Percentiles rank a stretch among this genome's conserved stretches.
phyloP scores from a whole-genome alignment of 2,797 vertebrate genomes.

The Botia kubotai region DNA sequence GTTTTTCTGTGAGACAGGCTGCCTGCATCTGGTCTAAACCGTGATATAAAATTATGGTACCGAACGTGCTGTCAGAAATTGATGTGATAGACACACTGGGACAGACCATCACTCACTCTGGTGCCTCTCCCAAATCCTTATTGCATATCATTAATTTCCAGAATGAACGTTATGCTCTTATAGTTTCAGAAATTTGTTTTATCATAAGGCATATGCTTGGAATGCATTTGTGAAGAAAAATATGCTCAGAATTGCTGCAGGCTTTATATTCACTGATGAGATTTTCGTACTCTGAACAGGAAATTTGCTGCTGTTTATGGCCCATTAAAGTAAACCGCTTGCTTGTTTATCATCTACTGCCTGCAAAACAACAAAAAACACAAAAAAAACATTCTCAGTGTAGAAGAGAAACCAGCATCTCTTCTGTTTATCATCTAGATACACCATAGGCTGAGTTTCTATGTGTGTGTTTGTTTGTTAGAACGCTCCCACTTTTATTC shows the following conservation, averaged over 20 bases:
- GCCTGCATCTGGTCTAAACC: background rate
- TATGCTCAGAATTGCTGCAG: constrained; percentile 6
- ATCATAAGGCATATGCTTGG: constrained; percentile 17
- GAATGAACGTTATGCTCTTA: background rate
- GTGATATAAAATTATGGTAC: background rate
- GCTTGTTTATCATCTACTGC: constrained; percentile 15
- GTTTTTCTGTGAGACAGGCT: background rate
- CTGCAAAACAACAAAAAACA: constrained; percentile 36
- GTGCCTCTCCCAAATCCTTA: background rate
- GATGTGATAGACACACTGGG: constrained; percentile 4
- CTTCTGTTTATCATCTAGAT: constrained; percentile 64
- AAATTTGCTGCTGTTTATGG: constrained; percentile 36
- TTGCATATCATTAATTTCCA: background rate
- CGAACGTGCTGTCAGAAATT: background rate
- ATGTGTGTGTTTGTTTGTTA: constrained; percentile 31
- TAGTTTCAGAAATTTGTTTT: constrained; percentile 15
- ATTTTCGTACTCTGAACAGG: constrained; percentile 5
- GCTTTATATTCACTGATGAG: constrained; percentile 30
- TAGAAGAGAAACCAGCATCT: constrained; percentile 51
- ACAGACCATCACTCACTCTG: background rate
- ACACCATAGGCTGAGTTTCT: constrained; percentile 60
- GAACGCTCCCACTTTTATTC: constrained; percentile 66
- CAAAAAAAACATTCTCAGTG: constrained; percentile 25
- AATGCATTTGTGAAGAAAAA: constrained; percentile 16
- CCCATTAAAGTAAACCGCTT: constrained; percentile 43